Conservation (phyloP, 1,140 invertebrate species). For the Zaprionus taronus region DNA sequence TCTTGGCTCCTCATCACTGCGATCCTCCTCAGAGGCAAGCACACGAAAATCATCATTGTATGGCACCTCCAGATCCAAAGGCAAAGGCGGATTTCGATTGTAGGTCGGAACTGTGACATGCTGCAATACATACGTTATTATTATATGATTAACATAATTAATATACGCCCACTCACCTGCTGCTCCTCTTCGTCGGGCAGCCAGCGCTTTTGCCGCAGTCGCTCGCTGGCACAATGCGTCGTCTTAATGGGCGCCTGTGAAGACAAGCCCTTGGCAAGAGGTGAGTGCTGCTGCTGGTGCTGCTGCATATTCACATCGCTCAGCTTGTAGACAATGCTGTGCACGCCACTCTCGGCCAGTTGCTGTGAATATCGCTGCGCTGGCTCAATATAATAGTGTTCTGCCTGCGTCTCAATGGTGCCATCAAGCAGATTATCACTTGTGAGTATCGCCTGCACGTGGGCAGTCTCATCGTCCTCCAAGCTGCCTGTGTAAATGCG, state of each 20-base stretch:
- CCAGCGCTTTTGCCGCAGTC: constrained; percentile 82
- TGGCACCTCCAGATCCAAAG: constrained; percentile 87
- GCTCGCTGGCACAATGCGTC: constrained; percentile 81
- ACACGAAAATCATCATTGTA: constrained; percentile 87
- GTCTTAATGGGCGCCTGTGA: constrained; percentile 54
- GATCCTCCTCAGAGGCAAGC: constrained; percentile 74
- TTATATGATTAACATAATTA: neutral
- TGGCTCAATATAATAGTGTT: constrained; percentile 95
- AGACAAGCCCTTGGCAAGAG: constrained; percentile 46
- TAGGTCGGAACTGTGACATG: constrained; percentile 84
- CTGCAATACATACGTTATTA: constrained; percentile 46
- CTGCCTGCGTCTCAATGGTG: constrained; percentile 90
- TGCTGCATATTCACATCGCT: constrained; percentile 90
- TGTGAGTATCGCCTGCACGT: constrained; percentile 94
- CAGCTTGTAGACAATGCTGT: constrained; percentile 93
- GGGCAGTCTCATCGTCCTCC: constrained; percentile 93
- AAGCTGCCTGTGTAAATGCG: constrained; percentile 91
- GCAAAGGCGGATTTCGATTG: constrained; percentile 87
- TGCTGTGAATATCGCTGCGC: constrained; percentile 89
- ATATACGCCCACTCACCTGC: constrained; percentile 15
- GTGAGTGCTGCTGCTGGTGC: constrained; percentile 27
- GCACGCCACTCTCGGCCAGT: constrained; percentile 86
- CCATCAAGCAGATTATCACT: constrained; percentile 95
- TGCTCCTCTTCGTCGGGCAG: constrained; percentile 81
- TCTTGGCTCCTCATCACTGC: constrained; percentile 50